phyloP scores from a whole-genome alignment of 2,888 invertebrate species.

The Lasioglossum calceatum region DNA sequence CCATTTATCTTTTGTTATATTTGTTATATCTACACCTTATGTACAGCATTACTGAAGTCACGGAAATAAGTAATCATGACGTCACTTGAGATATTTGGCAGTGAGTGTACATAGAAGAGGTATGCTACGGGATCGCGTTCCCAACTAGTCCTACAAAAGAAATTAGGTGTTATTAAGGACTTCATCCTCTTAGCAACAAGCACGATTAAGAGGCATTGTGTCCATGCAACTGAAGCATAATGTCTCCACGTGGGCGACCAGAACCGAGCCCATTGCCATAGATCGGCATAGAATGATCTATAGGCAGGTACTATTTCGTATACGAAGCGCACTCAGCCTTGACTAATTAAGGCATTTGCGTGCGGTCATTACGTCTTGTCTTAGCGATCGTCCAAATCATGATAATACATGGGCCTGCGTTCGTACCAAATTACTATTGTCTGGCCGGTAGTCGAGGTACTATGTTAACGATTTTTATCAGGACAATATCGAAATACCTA shows the following conservation, averaged over 20 bases:
- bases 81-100: neutral
- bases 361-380: slow-evolving; percentile 40
- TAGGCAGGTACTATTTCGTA: slow-evolving; percentile 33
- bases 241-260: slow-evolving; percentile 50
- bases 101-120: neutral
- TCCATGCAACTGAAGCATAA: slow-evolving; percentile 26
- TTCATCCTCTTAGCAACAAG: neutral
- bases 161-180: slow-evolving; percentile 16
- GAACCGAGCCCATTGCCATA: slow-evolving; percentile 18
- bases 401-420: slow-evolving; percentile 34
- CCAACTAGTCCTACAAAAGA: neutral
- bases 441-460: slow-evolving; percentile 2
- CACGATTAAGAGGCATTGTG: slow-evolving; percentile 14
- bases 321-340: slow-evolving; percentile 39
- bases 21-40: no score
- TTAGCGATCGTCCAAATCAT: slow-evolving; percentile 35
- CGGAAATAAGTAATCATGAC: neutral
- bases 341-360: slow-evolving; percentile 59
- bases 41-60: neutral
- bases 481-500: neutral
- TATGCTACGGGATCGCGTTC: neutral
- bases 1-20: no score
- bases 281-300: slow-evolving; percentile 53
- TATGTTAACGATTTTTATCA: neutral
- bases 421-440: slow-evolving; percentile 37